Evolutionary conservation across 2,888 invertebrate species (phyloP).

Genomic region (Euplagia quadripunctaria): DNA sequence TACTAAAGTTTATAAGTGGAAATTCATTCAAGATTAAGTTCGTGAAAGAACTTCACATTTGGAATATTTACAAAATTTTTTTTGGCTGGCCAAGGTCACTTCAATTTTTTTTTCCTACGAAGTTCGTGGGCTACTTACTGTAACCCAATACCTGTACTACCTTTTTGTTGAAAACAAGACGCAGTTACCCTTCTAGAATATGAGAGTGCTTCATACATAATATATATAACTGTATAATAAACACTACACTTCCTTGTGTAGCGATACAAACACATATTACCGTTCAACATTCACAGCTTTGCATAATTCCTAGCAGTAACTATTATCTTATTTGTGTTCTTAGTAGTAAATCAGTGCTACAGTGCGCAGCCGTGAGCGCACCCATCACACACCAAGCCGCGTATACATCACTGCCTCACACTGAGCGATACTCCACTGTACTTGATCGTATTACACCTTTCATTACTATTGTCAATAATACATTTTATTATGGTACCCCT

Average conservation of each 20-base stretch:
- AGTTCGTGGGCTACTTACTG: too few relatives aligned
- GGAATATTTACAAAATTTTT: too few relatives aligned
- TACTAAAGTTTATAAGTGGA: too few relatives aligned
- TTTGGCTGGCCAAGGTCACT: neutral
- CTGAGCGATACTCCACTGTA: constrained; percentile 23
- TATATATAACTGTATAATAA: neutral
- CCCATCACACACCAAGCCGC: constrained; percentile 25
- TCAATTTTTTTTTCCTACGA: too few relatives aligned
- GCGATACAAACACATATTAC: constrained; percentile 11
- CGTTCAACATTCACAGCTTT: constrained; percentile 14
- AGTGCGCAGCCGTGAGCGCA: constrained; percentile 19
- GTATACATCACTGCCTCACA: constrained; percentile 32
- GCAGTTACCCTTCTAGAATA: neutral
- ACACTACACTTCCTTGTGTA: constrained; percentile 5
- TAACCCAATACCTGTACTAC: too few relatives aligned
- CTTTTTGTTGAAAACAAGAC: neutral
- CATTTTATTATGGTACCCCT: constrained; percentile 24
- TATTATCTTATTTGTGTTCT: too few relatives aligned
- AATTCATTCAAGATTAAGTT: too few relatives aligned
- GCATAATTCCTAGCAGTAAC: constrained; percentile 22
- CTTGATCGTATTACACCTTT: constrained; percentile 49
- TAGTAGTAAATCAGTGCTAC: constrained; percentile 31
- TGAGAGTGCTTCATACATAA: neutral
- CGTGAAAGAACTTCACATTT: too few relatives aligned
- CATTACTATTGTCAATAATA: constrained; percentile 51